Percentiles rank a stretch among this genome's conserved stretches.
phyloP scores from a whole-genome alignment of 2,113 vertebrate genomes.

The Oceanites oceanicus region DNA sequence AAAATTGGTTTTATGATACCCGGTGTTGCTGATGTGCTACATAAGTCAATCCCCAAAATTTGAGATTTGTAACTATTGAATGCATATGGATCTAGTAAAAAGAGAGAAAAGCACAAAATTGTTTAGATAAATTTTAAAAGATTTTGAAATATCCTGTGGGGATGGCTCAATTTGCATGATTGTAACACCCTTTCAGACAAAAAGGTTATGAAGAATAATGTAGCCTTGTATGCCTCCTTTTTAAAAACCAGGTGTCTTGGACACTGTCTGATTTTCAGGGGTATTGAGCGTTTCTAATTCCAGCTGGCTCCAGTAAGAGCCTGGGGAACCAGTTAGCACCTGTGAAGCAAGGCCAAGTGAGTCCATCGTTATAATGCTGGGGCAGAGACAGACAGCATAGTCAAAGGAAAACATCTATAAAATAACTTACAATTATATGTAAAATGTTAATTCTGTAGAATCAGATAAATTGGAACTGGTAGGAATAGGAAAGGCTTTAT shows the following conservation, averaged over 20 bases:
- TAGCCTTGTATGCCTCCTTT: background rate
- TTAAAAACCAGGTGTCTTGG: background rate
- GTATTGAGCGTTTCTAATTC: background rate
- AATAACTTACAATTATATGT: background rate
- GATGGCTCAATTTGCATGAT: background rate
- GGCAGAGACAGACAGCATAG: background rate
- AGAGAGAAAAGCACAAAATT: background rate
- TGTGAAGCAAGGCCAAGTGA: background rate
- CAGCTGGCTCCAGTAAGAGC: background rate
- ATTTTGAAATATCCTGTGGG: background rate
- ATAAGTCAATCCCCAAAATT: background rate
- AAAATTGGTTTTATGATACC: background rate
- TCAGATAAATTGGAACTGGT: background rate
- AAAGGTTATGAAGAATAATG: background rate
- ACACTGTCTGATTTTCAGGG: background rate
- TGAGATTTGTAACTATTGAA: background rate
- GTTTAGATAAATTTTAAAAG: background rate
- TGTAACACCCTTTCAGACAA: background rate
- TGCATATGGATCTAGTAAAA: background rate
- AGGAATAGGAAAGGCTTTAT: background rate
- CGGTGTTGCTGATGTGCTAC: background rate
- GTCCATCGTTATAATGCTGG: background rate
- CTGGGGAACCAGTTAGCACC: background rate
- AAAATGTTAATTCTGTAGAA: background rate
- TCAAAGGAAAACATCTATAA: background rate